Conservation (phyloP, 2,888 invertebrate species). For the Leucophenga maculata region DNA sequence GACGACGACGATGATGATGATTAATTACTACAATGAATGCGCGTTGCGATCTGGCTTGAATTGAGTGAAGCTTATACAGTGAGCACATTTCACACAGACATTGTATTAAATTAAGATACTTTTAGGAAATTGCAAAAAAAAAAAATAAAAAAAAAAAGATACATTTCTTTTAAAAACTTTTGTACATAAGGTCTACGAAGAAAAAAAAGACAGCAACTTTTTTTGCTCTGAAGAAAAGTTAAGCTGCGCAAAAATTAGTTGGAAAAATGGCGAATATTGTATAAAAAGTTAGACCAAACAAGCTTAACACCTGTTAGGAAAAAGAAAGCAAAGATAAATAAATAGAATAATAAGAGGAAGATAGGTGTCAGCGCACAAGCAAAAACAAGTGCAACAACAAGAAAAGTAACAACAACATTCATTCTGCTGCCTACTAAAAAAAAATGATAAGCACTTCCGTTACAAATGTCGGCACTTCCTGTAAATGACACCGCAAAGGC, state of each 20-base stretch:
- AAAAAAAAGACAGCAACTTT: not conserved
- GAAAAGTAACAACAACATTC: not conserved
- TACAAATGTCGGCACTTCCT: conserved; percentile 9
- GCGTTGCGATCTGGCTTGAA: not conserved
- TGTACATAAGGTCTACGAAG: not conserved
- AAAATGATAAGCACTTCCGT: conserved; percentile 18
- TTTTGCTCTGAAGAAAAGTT: not conserved
- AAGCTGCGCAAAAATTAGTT: no score
- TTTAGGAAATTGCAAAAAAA: not conserved
- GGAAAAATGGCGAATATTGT: not conserved
- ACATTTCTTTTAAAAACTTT: no score
- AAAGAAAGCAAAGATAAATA: not conserved
- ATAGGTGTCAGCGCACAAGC: not conserved
- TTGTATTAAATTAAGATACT: not conserved
- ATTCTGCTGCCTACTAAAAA: not conserved
- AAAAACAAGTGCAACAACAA: not conserved
- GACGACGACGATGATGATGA: not conserved
- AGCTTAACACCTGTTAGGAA: conserved; percentile 1
- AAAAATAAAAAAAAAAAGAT: no score
- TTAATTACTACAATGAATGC: conserved; percentile 16
- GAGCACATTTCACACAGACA: not conserved
- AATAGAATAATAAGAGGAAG: not conserved
- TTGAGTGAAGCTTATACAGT: no score
- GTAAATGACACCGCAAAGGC: conserved; percentile 12
- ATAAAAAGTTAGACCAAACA: not conserved